Evolutionary conservation across 2,113 vertebrate species (phyloP).

Genomic region (Bettongia penicillata): DNA sequence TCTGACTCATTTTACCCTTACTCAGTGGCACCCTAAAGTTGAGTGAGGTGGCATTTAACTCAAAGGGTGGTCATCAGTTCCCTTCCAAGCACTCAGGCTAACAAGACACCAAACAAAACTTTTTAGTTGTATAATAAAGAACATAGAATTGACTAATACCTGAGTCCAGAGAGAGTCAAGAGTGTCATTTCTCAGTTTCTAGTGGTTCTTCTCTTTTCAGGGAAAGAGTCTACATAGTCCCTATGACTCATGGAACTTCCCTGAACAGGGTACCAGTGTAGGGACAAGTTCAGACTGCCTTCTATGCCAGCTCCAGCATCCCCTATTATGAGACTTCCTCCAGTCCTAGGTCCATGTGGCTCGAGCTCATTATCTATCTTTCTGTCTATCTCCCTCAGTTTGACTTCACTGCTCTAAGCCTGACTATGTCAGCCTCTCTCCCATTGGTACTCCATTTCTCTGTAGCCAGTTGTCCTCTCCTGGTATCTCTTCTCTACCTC

Average conservation of each 20-base stretch:
- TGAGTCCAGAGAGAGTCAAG: neutral
- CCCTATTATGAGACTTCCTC: neutral
- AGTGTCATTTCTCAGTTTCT: neutral
- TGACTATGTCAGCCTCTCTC: no score
- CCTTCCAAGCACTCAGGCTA: neutral
- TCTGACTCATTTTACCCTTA: neutral
- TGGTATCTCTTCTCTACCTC: no score
- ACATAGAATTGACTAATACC: neutral
- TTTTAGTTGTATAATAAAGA: neutral
- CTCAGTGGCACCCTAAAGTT: no score
- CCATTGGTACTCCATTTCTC: no score
- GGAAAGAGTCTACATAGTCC: neutral
- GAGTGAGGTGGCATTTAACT: neutral
- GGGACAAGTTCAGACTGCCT: neutral
- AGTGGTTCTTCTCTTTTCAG: neutral
- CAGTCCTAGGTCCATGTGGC: neutral
- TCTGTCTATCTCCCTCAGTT: neutral
- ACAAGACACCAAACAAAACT: neutral
- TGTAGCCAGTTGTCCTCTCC: no score
- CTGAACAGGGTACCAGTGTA: neutral
- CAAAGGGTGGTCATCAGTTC: neutral
- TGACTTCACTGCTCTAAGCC: no score
- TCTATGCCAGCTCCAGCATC: neutral
- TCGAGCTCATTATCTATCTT: neutral
- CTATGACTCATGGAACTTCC: neutral